Base-by-base conservation (phyloP, 2,888 invertebrate species). In the Hirtodrosophila alboralis region DNA sequence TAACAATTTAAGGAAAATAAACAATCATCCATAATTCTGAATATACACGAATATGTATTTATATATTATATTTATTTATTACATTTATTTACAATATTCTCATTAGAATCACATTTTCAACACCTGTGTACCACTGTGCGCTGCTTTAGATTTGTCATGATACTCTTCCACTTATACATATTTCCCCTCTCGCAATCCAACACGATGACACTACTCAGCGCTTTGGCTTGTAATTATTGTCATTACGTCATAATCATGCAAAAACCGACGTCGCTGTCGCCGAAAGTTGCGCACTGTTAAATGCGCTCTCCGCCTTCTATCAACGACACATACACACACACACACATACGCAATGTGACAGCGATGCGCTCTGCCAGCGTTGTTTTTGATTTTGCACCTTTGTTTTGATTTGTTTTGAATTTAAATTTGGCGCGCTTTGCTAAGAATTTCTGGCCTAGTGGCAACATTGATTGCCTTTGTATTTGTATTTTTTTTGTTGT, bases 161-260 rank as follows among this genome's bases (percentile, higher is more conserved):
- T 68, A 34, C n/a, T n/a, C n/a, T n/a, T n/a, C n/a, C n/a, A n/a
- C n/a, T n/a, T n/a, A n/a, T n/a, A n/a, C n/a, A 59, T 40, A 41
- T 51, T 47, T 37, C 30, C 30, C 62, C 51, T 37, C 34, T 34
- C 23, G 27, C 36, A 34, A 18, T 45, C 49, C 43, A 38, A 28
- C 14, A 18, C 14, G 21, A 16, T 18, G 18, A 31, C 33, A 38
- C 16, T 45, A 18, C 34, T 27, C 30, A 14, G 16, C n/a, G 26
- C 14, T 28, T 52, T 47, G 49, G 31, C 30, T 47, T 62, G 63
- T 64, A 68, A 77, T 76, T 61, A 74, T 80, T 67, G 47, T 71
- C 77, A 71, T 78, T 78, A 71, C 77, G 80, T 78, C 77, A 78
- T 64, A 68, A 63, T 47, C 67, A 78, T 65, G 63, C 62, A 60